phyloP scores from a whole-genome alignment of 1,140 invertebrate species.

The Cryptotermes secundus region DNA sequence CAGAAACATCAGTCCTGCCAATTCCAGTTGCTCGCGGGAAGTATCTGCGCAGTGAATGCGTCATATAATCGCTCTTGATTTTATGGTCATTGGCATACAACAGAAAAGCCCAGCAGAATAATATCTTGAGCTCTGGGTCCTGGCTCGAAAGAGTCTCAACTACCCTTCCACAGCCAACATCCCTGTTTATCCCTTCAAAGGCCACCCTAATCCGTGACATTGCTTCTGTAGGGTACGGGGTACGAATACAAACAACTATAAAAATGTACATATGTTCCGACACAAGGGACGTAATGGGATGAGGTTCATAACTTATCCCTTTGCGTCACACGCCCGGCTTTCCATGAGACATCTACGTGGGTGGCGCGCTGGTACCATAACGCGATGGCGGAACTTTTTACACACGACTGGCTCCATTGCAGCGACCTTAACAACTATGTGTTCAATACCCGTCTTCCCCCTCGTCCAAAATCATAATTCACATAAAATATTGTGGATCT shows the following conservation, averaged over 20 bases:
- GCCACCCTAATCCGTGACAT: neutral
- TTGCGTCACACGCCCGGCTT: neutral
- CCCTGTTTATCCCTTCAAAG: neutral
- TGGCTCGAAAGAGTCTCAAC: neutral
- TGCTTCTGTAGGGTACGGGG: neutral
- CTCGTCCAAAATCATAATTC: too few species aligned
- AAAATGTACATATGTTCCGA: constrained; percentile 15
- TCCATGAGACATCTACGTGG: constrained; percentile 1
- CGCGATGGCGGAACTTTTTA: constrained; percentile 8
- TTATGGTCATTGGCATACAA: neutral
- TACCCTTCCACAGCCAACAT: neutral
- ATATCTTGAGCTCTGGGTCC: neutral
- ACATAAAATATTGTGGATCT: too few species aligned
- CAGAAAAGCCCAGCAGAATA: neutral
- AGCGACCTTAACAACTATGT: too few species aligned
- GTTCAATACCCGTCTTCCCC: too few species aligned
- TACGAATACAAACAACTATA: constrained; percentile 9
- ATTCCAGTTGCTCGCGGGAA: too few species aligned
- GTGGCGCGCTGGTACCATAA: neutral
- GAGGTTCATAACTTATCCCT: neutral
- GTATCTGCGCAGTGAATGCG: too few species aligned
- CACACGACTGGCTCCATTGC: too few species aligned
- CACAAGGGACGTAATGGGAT: neutral
- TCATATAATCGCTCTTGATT: neutral
- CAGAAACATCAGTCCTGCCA: too few species aligned